Evolutionary conservation across 2,888 invertebrate genomes (phyloP).

Genomic region (Creontiades dilutus): DNA sequence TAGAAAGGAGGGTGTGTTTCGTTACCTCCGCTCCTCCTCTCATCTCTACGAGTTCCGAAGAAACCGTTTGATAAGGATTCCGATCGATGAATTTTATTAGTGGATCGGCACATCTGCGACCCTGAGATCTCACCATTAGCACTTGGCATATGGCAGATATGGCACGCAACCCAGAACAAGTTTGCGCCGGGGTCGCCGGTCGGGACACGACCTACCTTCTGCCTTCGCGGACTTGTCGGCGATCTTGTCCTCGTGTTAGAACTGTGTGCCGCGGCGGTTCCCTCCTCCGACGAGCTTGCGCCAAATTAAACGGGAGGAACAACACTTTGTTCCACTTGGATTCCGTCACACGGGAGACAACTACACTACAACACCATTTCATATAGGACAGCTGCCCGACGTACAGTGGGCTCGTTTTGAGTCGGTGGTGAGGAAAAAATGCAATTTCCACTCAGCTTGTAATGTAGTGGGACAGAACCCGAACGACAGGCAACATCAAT

Average conservation of each 20-base stretch:
- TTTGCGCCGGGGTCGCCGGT: not conserved
- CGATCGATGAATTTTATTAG: not conserved
- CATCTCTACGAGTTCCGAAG: not conserved
- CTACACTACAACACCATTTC: not conserved
- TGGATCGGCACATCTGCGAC: not conserved
- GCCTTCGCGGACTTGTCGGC: too few species aligned
- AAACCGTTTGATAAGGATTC: not conserved
- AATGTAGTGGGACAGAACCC: too few species aligned
- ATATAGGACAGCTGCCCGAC: not conserved
- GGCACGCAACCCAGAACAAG: conserved; percentile 14
- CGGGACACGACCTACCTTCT: conserved; percentile 2
- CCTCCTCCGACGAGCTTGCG: not conserved
- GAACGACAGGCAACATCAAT: too few species aligned
- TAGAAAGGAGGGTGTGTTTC: too few species aligned
- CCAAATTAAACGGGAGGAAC: not conserved
- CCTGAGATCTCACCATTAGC: not conserved
- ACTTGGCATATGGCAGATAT: not conserved
- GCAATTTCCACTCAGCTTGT: too few species aligned
- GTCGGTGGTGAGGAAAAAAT: too few species aligned
- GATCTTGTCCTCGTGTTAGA: not conserved
- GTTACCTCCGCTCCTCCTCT: too few species aligned
- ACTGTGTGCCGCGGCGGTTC: not conserved
- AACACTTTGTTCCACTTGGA: not conserved
- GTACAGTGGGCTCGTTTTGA: too few species aligned
- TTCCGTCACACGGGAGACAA: not conserved